Evolutionary conservation across 2,113 vertebrate species (phyloP).

Genomic region (Bos taurus): ARS-UCD2.0 NC_037336.1:8420501-8421000

Average conservation of each 20-base stretch:
- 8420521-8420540: neutral
- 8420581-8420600: neutral
- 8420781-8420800: neutral
- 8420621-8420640: neutral
- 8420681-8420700: neutral
- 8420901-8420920: neutral
- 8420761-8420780: neutral
- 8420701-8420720: neutral
- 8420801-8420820: neutral
- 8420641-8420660: neutral
- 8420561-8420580: neutral
- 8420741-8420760: neutral
- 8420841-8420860: neutral
- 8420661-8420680: neutral
- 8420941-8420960: neutral
- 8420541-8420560: neutral
- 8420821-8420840: neutral
- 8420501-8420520: neutral
- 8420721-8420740: neutral
- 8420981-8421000: neutral
- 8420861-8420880: neutral
- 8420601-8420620: neutral
- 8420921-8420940: neutral
- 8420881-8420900: neutral
- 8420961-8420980: neutral